A percentile compares a stretch with the other conserved stretches of the same genome.
Evolutionary conservation across 2,888 invertebrate species (phyloP).

Genomic region (Zhengitettix transpicula): DNA sequence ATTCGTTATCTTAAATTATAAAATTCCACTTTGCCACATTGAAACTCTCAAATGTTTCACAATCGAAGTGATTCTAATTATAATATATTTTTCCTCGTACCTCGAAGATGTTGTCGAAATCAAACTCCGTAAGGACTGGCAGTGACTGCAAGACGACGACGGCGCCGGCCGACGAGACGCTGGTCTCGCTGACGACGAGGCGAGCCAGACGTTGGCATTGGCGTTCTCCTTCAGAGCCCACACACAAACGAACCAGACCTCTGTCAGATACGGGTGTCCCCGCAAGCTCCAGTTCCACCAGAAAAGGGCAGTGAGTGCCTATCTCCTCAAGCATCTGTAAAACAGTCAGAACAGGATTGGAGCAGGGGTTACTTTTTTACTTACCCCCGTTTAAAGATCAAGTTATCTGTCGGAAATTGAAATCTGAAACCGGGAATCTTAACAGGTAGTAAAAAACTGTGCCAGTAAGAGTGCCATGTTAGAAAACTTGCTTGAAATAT

Average conservation of each 20-base stretch:
- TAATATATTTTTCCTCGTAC: slow-evolving; percentile 9
- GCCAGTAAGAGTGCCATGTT: too few species aligned
- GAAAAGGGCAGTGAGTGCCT: slow-evolving; percentile 17
- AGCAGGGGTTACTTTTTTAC: too few species aligned
- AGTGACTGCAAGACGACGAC: slow-evolving; percentile 18
- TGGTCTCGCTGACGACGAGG: slow-evolving; percentile 19
- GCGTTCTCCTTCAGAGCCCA: slow-evolving; percentile 14
- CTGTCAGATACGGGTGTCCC: slow-evolving; percentile 20
- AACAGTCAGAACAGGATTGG: not conserved
- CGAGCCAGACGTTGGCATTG: slow-evolving; percentile 18
- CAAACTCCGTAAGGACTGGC: slow-evolving; percentile 19
- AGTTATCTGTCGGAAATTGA: too few species aligned
- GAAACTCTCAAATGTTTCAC: too few species aligned
- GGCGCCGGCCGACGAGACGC: slow-evolving; percentile 18
- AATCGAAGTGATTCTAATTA: too few species aligned
- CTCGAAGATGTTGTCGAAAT: slow-evolving; percentile 22
- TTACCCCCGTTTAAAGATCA: too few species aligned
- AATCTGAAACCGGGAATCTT: too few species aligned
- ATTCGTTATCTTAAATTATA: too few species aligned
- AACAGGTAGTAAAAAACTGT: too few species aligned
- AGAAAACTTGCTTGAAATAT: too few species aligned
- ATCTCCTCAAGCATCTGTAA: slow-evolving; percentile 19
- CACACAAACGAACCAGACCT: slow-evolving; percentile 19
- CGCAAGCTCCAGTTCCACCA: slow-evolving; percentile 19
- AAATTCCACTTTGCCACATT: too few species aligned